These are phyloP conservation scores for Acleris cristana DNA, from an alignment of 2,888 invertebrate genomes.

Conservation along the genomic window DNA sequence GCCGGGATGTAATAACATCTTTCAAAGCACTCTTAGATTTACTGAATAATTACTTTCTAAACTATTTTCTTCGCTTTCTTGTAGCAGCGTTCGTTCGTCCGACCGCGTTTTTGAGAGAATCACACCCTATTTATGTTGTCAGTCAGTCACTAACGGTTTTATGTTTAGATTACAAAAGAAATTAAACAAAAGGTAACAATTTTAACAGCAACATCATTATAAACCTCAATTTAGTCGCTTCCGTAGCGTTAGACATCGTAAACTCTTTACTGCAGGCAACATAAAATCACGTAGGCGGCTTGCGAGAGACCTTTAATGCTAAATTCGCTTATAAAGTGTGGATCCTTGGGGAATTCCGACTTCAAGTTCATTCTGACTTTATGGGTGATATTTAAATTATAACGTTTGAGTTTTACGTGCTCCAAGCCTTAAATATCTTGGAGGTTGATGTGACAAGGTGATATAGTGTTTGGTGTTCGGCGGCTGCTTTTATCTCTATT, in stretches of 20 bases:
- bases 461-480: background rate
- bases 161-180: constrained; percentile 18
- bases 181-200: constrained; percentile 36
- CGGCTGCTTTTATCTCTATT: background rate
- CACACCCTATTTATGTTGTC: too few relatives aligned
- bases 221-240: constrained; percentile 31
- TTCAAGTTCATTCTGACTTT: constrained; percentile 47
- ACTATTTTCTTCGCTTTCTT: constrained; percentile 3
- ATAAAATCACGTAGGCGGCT: constrained; percentile 40
- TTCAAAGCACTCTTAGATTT: constrained; percentile 18
- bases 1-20: constrained; percentile 18
- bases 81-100: too few relatives aligned
- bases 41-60: background rate
- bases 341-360: constrained; percentile 46
- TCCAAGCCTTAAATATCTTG: constrained; percentile 5
- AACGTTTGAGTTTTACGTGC: constrained; percentile 32
- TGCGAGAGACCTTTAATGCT: constrained; percentile 34
- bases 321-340: constrained; percentile 43
- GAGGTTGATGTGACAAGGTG: constrained; percentile 13
- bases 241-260: constrained; percentile 29
- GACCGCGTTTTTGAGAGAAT: too few relatives aligned
- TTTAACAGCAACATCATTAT: constrained; percentile 32
- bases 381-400: constrained; percentile 48
- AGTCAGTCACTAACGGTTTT: background rate
- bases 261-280: constrained; percentile 36